A percentile compares a stretch with the other conserved stretches of the same genome.
Conservation (phyloP, 2,888 invertebrate genomes). For the Aspidiotus destructor region DNA sequence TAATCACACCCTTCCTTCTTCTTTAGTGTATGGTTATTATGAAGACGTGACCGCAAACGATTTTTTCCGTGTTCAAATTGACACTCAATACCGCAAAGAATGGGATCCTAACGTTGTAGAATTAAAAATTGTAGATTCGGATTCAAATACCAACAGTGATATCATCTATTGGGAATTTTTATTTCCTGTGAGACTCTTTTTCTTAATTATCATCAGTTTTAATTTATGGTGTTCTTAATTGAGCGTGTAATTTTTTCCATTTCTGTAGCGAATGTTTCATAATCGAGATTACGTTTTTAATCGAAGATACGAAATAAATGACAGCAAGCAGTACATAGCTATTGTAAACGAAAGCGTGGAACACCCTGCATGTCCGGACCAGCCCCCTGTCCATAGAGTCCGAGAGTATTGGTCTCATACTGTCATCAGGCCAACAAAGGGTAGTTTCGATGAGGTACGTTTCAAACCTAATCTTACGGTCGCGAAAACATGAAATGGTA, state of each 20-base stretch:
- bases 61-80: conserved; percentile 72
- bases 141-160: conserved; percentile 54
- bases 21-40: conserved; percentile 66
- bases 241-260: conserved; percentile 20
- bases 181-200: conserved; percentile 54
- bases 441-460: conserved; percentile 37
- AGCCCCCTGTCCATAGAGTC: conserved; percentile 55
- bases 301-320: conserved; percentile 53
- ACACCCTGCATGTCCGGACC: conserved; percentile 59
- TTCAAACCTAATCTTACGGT: conserved; percentile 36
- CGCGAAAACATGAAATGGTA: conserved; percentile 37
- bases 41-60: conserved; percentile 66
- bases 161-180: conserved; percentile 80
- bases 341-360: conserved; percentile 59
- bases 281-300: conserved; percentile 81
- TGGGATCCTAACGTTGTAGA: conserved; percentile 73
- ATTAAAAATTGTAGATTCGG: conserved; percentile 59
- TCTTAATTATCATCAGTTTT: too few relatives aligned
- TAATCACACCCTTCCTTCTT: too few relatives aligned
- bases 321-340: conserved; percentile 50
- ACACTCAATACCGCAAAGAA: conserved; percentile 61
- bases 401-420: conserved; percentile 74
- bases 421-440: conserved; percentile 63
- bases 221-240: not conserved
- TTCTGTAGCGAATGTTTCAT: conserved; percentile 60